Evolutionary conservation across 2,797 vertebrate genomes (phyloP), one percentile per base, ranked within the genome.

Genomic region (Pristis pectinata): DNA sequence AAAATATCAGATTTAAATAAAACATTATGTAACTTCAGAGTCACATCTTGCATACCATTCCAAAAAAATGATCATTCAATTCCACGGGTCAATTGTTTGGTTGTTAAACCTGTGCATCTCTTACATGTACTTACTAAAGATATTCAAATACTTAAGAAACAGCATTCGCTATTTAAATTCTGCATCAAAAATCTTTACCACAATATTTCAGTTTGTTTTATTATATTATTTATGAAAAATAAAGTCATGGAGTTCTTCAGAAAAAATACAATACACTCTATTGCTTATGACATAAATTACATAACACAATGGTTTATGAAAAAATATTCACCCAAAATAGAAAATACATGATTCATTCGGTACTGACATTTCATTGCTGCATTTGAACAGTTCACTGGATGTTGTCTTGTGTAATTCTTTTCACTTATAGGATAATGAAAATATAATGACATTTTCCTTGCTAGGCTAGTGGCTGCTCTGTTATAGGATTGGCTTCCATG

Each of bases 351-450:
- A 53, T 94, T 74, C 44, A n/a, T 94, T 76, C 70, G 76, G 6
- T 49, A 1, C 70, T 94, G 70, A 53, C 70, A 74, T 94, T 94
- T 76, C 49, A 53, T 27, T 17, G 11, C 70, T 30, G 92, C 44
- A 56, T 94, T 94, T 74, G 70, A 70, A 44, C 41, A 67, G 27
- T 76, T 72, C 70, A 94, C 37, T 94, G 67, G 27, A 94, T 53
- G 72, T 27, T 27, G 41, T 94, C 67, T 41, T 34, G 9, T 74
- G 92, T 56, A 94, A 94, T 94, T 19, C 24, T 56, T 76, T 74
- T 94, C 70, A 76, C 13, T 72, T 53, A 74, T 49, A 34, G 24
- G 44, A 53, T 74, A 53, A 94, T 56, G 30, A 76, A 94, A 91
- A 64, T 41, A 41, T 67, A 91, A 91, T 22, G 59, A 37, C 59